Base-by-base conservation (phyloP, 2,797 vertebrate genomes). In the Anguilla anguilla region DNA sequence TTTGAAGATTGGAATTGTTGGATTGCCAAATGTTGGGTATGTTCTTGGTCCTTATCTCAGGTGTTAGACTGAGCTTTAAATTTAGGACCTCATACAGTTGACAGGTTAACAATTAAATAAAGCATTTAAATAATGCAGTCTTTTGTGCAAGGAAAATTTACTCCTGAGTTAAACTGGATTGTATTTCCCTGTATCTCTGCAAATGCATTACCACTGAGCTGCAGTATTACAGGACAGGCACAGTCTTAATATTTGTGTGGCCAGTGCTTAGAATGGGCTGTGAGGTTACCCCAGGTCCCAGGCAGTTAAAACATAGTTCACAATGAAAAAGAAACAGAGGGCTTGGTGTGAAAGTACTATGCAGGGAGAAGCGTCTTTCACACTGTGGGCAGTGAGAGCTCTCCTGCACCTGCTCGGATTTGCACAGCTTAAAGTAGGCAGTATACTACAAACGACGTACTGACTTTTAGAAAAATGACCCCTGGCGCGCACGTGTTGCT, bases 11-110 rank as follows among this genome's bases (percentile, higher is more conserved):
- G 99, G 98, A 91, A 99, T 99, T 89, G 99, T 99, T 87, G 99
- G 99, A 93, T 95, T 99, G 92, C 99, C 99, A 25, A 99, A 99
- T 93, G 97, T 99, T 84, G 98, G 98, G 98, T 99, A 96, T 85
- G 97, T 97, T 31, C 83, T 55, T 28, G 15, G 77, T 55, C 43
- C 19, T 46, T 81, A 39, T 59, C 35, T 69, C 9, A 35, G 55
- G n/a, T 7, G 46, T 67, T 43, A 61, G 35, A 85, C 5, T 46
- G 43, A 46, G 43, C 43, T 46, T 46, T 46, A 46, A 46, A 13
- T 53, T 53, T 53, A 59, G 57, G 57, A 59, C 57, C 57, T 17
- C 57, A 59, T 59, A 22, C 57, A 59, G 3, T 59, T 59, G 57
- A 59, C 57, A 59, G 57, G 15, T 59, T 59, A 15, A 59, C 17